Base-by-base conservation (phyloP, 2,113 vertebrate genomes). In the Ariopsis seemanni region DNA sequence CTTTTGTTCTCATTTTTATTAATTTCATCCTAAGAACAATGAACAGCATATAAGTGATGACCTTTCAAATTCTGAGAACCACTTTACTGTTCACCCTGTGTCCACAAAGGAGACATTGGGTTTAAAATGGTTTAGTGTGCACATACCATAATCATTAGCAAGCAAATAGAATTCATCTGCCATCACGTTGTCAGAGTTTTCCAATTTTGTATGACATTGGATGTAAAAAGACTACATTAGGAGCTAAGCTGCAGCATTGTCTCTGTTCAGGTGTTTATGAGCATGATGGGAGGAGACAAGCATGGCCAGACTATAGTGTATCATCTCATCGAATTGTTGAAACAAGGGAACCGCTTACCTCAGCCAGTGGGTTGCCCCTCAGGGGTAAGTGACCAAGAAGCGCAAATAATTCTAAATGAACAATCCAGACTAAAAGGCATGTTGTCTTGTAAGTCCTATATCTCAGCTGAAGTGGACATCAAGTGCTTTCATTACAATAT, bases 261-360 rank as follows among this genome's bases (percentile, higher is more conserved):
- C 95, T 83, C 5, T 84, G 14, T 82, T 87, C 89, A 99, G 98
- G 97, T 98, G 90, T 99, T 99, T 92, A 97, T 99, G 98, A 96
- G 97, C 62, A 97, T 97, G 95, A 99, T 99, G 94, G 98, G 98
- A 48, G 97, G 96, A 88, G 98, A 99, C 91, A 99, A 99, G 91
- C 98, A 99, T 93, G 97, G 98, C 57, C 98, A 99, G 93, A 99
- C 99, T 96, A 99, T 99, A 75, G 98, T 99, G 18, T 99, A 98
- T 93, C 97, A 99, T 91, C 95, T 99, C 92, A 97, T 98, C 88
- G 97, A 99, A 88, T 96, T 99, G 90, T 93, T 99, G 82, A 99
- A 97, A 90, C 95, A 94, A 58, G 97, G 97, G 48, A 97, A 95
- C 84, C 95, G 98, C 89, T 91, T 99, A 8, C 97, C 97, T 0